These are phyloP conservation scores for Drosophila pseudotakahashii DNA, from an alignment of 2,888 invertebrate genomes.

Conservation along the genomic window DNA sequence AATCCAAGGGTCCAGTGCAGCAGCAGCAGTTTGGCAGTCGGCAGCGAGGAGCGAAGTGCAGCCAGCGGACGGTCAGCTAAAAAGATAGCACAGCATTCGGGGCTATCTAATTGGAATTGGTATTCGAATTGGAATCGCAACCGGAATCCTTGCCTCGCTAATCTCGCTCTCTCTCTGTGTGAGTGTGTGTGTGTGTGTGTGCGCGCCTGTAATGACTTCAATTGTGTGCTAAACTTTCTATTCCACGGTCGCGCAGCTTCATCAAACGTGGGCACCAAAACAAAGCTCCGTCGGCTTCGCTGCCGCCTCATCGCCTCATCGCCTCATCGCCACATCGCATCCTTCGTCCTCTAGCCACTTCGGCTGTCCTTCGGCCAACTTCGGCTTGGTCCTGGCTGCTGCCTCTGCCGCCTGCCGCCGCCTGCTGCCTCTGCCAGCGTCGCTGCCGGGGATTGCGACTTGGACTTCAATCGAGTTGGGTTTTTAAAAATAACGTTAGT, in stretches of 20 bases:
- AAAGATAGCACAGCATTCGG: constrained; percentile 7
- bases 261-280: constrained; percentile 39
- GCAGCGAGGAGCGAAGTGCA: background rate
- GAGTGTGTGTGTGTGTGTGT: background rate
- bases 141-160: background rate
- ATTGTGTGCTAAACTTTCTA: constrained; percentile 79
- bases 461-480: constrained; percentile 78
- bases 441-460: constrained; percentile 37
- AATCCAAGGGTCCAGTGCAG: background rate
- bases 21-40: background rate
- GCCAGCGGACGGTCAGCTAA: background rate
- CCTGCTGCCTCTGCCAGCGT: constrained; percentile 42
- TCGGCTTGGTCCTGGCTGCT: constrained; percentile 21
- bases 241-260: constrained; percentile 53
- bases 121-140: background rate
- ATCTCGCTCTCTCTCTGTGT: background rate
- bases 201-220: constrained; percentile 60
- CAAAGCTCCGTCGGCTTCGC: constrained; percentile 43
- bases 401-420: constrained; percentile 15
- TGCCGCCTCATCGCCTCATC: constrained; percentile 22
- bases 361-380: constrained; percentile 15
- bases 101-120: constrained; percentile 6
- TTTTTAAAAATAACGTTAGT: constrained; percentile 82
- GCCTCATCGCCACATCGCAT: constrained; percentile 4
- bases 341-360: too few species aligned